Base-by-base conservation (phyloP, 2,888 invertebrate species). In the Lasioglossum morio region DNA sequence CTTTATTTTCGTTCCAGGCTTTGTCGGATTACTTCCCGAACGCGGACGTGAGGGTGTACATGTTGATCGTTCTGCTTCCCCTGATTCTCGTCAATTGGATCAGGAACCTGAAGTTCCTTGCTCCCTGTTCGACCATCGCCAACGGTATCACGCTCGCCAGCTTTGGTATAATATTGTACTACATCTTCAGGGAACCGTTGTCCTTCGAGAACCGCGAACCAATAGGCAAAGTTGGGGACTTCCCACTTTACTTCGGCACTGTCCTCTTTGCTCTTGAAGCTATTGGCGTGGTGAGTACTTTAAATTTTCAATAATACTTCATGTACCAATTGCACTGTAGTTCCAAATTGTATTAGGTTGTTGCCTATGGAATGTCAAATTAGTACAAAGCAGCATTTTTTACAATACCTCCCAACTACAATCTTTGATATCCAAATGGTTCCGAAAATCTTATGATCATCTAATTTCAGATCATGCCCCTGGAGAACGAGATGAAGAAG, bases 181-280 rank as follows among this genome's bases (percentile, higher is more conserved):
- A 98, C 94, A 96, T 99, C 88, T 97, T 98, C 94, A 96, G 97
- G 83, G 97, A 97, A 72, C 95, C 97, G 1, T 96, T 97, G 0
- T 95, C 96, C 0, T 95, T 97, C 1, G 96, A 96, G 16, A 96
- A 96, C 69, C 96, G 97, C 84, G 96, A 96, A 5, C 96, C 97
- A 0, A 96, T 97, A 76, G 98, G 97, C 0, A 95, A 96, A 14
- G 93, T 97, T 4, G 95, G 96, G 53, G 96, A 97, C 79, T 97
- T 98, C 92, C 99, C 99, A 0, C 96, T 99, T 1, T 99, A 98
- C 96, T 99, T 99, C 94, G 99, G 99, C 66, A 99, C 99, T 0
- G 99, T 99, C 0, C 96, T 99, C 75, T 99, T 99, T 95, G 98
- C 99, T 0, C 97, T 99, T 92, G 99, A 99, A 96, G 99, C 99